Conservation (phyloP, 2,888 invertebrate genomes). For the Spilarctia lutea region DNA sequence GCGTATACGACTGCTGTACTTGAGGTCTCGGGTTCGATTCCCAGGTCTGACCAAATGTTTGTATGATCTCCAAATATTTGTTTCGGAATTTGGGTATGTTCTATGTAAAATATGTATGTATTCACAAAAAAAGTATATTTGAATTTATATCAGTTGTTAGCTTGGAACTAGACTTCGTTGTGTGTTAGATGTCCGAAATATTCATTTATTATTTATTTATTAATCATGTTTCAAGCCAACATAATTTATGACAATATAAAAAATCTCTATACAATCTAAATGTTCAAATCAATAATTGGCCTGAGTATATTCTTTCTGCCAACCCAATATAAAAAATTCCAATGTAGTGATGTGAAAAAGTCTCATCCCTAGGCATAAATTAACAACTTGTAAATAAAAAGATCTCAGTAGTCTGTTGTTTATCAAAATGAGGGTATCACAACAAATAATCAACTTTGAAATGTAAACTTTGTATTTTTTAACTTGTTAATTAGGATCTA, state of each 20-base stretch:
- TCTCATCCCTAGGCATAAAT: background rate
- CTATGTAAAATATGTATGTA: too few species aligned
- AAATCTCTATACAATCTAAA: background rate
- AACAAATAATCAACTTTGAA: constrained; percentile 35
- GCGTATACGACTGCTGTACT: too few species aligned
- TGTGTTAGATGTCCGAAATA: too few species aligned
- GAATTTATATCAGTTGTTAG: too few species aligned
- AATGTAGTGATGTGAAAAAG: background rate
- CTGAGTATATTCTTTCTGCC: background rate
- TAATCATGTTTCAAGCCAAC: background rate
- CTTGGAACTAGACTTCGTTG: too few species aligned
- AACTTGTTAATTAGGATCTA: constrained; percentile 33
- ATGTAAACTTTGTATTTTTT: constrained; percentile 34
- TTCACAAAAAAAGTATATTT: too few species aligned
- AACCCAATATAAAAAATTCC: background rate
- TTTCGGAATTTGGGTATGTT: too few species aligned
- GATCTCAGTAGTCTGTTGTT: constrained; percentile 17
- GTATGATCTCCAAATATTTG: too few species aligned
- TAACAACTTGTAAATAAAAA: background rate
- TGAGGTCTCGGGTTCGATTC: too few species aligned
- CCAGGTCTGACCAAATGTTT: too few species aligned
- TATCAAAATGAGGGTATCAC: constrained; percentile 28
- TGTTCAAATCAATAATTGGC: background rate
- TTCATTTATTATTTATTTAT: too few species aligned
- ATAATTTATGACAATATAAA: background rate